Base-by-base conservation (phyloP, 2,113 vertebrate species). In the Pelobates fuscus region DNA sequence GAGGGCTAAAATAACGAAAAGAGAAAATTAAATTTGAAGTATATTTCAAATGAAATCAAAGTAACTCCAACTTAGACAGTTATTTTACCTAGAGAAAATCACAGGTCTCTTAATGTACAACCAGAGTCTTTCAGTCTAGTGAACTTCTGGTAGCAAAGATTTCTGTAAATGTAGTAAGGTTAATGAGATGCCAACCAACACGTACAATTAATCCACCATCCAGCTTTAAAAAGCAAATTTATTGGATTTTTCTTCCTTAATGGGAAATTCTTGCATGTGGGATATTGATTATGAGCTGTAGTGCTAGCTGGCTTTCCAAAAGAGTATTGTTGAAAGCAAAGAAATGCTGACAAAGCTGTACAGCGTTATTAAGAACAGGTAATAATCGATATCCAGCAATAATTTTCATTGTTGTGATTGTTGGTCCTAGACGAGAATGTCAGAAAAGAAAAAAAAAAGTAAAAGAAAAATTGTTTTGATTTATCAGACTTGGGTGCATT, bases 301-400 rank as follows among this genome's bases (percentile, higher is more conserved):
- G 67, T 23, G 26, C 77, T 71, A 15, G 80, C 32, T 24, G 32
- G 37, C 63, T 80, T 70, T 82, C 79, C 78, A 80, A 87, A 63
- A 71, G n/a, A 69, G 21, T 57, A 81, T 69, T 79, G 79, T 59
- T 65, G 84, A 83, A 80, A 74, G 67, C 55, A 82, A 84, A 77
- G 76, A 83, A 77, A 81, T 29, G 44, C 46, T 78, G 71, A 77
- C 60, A 72, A 62, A 81, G 83, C 59, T 72, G 67, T 72, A 86
- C 82, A 78, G 70, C 85, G 79, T 78, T 82, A 83, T 78, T 80
- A 84, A 55, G 60, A 78, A 79, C 18, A 82, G 81, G 78, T 82
- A 83, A 78, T 79, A 88, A 83, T 88, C 83, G 81, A 88, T 85
- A 85, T 70, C 30, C 54, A 83, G 70, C 4, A 62, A 81, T 83